Evolutionary conservation across 2,888 invertebrate genomes (phyloP), one percentile per base, ranked within the genome.

Genomic region (Melipona bicolor): DNA sequence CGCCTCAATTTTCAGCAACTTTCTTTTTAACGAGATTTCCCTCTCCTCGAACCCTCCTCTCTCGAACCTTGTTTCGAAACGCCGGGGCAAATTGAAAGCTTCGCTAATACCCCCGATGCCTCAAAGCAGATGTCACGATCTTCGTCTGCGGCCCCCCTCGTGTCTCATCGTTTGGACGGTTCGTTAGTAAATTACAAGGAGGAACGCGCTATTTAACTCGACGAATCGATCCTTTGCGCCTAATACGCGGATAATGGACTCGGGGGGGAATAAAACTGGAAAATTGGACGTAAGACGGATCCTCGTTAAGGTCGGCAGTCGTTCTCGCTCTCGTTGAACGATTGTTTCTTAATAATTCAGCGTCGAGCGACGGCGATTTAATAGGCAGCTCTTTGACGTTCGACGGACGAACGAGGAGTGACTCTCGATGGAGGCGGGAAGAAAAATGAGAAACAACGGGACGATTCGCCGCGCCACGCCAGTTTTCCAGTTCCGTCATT

Each of bases 111-210:
- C 15, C 43, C 19, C 43, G 73, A 77, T 78, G 79, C 59, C 65
- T 84, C 78, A 87, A 89, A 85, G 84, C 61, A 71, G 56, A 71
- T 68, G 56, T 69, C 68, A 32, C 73, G 50, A 36, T 3, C 61
- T 77, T 52, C 52, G 21, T 64, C 62, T 50, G 32, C 19, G 17
- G 36, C 17, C 43, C 17, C 43, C 52, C 17, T 13, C 17, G 11
- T 15, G 77, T 80, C 64, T 49, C 43, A 43, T 56, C 43, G 49
- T 72, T 83, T 82, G 81, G 70, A 36, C 59, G 65, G 74, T 79
- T 87, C 87, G 83, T 89, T 90, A 87, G 83, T 27, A 62, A 86
- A 90, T 87, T 76, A 86, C 77, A 86, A 80, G 68, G 79, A 62
- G 49, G 24, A 50, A n/a, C 76, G n/a, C 52, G 59, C 19, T 72